Conservation (phyloP, 2,888 invertebrate genomes). For the Papilio protenor region DNA sequence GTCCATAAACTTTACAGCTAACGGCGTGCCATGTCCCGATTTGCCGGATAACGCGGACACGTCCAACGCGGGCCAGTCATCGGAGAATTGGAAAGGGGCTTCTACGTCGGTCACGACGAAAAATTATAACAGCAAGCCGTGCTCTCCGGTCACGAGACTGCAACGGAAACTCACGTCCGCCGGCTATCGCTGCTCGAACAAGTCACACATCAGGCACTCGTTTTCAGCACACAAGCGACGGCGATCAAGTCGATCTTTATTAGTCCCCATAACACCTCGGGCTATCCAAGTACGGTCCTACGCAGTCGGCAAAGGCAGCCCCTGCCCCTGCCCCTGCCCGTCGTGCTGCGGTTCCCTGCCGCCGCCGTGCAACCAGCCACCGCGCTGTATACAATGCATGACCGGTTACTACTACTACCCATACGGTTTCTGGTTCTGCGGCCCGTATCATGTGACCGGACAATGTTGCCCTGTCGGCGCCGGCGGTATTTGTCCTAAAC, state of each 20-base stretch:
- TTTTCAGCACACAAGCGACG: background rate
- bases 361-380: constrained; percentile 67
- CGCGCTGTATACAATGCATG: constrained; percentile 71
- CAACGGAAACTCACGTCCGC: background rate
- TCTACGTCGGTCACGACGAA: constrained; percentile 55
- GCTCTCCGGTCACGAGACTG: constrained; percentile 22
- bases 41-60: constrained; percentile 51
- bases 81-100: constrained; percentile 51
- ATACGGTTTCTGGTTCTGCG: constrained; percentile 75
- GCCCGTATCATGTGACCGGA: constrained; percentile 70
- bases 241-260: constrained; percentile 3
- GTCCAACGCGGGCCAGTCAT: background rate
- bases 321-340: constrained; percentile 56
- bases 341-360: constrained; percentile 63
- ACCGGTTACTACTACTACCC: constrained; percentile 76
- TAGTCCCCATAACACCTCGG: background rate
- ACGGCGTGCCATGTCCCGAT: constrained; percentile 61
- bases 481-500: constrained; percentile 41
- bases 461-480: constrained; percentile 58
- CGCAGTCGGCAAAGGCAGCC: constrained; percentile 50
- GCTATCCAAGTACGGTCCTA: constrained; percentile 47
- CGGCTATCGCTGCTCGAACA: constrained; percentile 22
- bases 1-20: constrained; percentile 72
- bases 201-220: constrained; percentile 48
- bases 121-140: constrained; percentile 54